Evolutionary conservation across 2,113 vertebrate genomes (phyloP), one percentile per base, ranked within the genome.

Genomic region (Hypocryptadius cinnamomeus): DNA sequence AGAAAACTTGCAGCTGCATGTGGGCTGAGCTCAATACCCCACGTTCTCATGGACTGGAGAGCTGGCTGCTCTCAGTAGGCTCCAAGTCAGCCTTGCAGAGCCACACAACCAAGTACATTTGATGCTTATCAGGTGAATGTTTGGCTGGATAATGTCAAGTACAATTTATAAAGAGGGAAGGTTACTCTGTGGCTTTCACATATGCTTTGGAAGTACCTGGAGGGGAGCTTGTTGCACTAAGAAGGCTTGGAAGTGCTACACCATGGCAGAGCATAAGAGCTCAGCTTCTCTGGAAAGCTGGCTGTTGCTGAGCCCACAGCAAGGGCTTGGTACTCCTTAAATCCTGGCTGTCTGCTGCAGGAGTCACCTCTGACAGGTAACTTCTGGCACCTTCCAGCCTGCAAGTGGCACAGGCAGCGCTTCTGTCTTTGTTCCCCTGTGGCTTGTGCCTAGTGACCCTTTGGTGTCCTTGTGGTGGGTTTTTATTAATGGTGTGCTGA

Each of bases 321-420:
- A 65, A 69, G 44, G 44, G 39, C 28, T 40, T 51, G 18, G 17
- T 54, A 3, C 30, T 74, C 40, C 35, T 22, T 53, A 30, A 70
- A 83, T 30, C 42, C 39, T 22, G 15, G 7, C 39, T 74, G 31
- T 13, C 33, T 60, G 47, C n/a, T 80, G 60, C 56, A 60, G 51
- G 60, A 88, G 42, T 66, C 24, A 27, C 13, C 21, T 65, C 25
- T 61, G 63, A 37, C 27, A 44, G 27, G 50, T 64, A 20, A 47
- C 23, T 73, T 70, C 33, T 73, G 35, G 23, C 9, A 47, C 8
- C 8, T 72, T 35, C 53, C 35, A 63, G 27, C n/a, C 44, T 51
- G 12, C 27, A 44, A 78, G 56, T 25, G 47, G 13, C 30, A 44
- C 28, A 61, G 54, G 47, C 33, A 57, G 6, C 0, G 0, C 27